phyloP scores from a whole-genome alignment of 2,113 vertebrate species.

The Nerophis lumbriciformis region DNA sequence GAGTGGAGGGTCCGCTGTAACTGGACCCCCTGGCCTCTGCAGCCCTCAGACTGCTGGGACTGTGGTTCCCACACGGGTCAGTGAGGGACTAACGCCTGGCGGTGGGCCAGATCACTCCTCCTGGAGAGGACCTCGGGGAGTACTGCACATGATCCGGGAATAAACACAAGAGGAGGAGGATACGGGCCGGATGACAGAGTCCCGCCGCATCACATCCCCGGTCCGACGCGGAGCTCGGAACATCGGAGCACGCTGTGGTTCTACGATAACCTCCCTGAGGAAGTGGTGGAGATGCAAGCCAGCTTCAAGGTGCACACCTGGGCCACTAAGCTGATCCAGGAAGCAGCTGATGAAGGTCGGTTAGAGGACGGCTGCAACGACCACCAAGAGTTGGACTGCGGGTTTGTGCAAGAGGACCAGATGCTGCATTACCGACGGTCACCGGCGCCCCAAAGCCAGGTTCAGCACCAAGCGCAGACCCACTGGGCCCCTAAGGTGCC shows the following conservation, averaged over 20 bases:
- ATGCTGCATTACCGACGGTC: conserved; percentile 17
- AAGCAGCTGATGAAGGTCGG: conserved; percentile 21
- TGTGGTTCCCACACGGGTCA: conserved; percentile 56
- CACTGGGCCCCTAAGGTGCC: conserved; percentile 43
- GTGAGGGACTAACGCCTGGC: conserved; percentile 49
- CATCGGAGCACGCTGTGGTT: conserved; percentile 62
- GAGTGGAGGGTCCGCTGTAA: conserved; percentile 52
- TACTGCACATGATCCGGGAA: conserved; percentile 26
- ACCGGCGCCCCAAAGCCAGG: conserved; percentile 19
- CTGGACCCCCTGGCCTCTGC: conserved; percentile 40
- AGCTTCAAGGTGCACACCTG: conserved; percentile 27
- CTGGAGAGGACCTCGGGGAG: conserved; percentile 46
- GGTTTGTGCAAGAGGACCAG: conserved; percentile 5
- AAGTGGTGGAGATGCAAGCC: conserved; percentile 41
- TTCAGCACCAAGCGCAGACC: conserved; percentile 23
- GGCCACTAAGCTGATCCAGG: conserved; percentile 17
- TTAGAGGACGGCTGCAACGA: conserved; percentile 31
- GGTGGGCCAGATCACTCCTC: conserved; percentile 60
- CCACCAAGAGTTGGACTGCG: conserved; percentile 39
- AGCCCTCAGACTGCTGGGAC: conserved; percentile 49
- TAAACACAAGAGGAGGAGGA: conserved; percentile 34
- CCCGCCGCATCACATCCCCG: conserved; percentile 39
- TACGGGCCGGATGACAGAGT: conserved; percentile 18
- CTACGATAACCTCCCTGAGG: conserved; percentile 47
- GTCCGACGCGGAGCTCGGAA: conserved; percentile 41